Evolutionary conservation across 2,113 vertebrate species (phyloP), one percentile per base, ranked within the genome.

Genomic region (Hiodon tergisus): DNA sequence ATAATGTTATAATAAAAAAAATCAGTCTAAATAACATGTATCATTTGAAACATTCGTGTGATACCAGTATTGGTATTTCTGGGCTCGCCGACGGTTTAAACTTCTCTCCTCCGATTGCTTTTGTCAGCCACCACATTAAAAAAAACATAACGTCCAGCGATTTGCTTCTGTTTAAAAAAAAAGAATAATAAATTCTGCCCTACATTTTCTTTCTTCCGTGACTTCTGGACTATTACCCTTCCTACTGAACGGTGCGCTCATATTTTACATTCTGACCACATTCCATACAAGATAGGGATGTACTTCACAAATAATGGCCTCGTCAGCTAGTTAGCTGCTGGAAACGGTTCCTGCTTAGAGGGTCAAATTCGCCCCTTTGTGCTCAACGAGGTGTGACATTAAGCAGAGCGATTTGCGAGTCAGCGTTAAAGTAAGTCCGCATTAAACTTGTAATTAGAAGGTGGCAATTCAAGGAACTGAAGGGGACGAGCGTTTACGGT

Each of bases 401-500:
- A 73, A 10, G 47, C 69, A 63, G 60, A 52, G 50, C 14, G 52
- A 78, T 76, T 83, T 79, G 68, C 55, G 57, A 78, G 72, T 58
- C 75, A 62, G 71, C 75, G 62, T 60, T 52, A 70, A 69, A 69
- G 60, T 73, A 11, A 53, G 67, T 52, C 62, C 1, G 71, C 53
- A 55, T 14, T 55, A 47, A 66, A 69, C 78, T 77, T 72, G 14
- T 84, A 85, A 87, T 88, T 85, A 85, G 83, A 78, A 62, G 81
- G 86, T 82, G 82, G 84, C 70, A 78, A 53, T 81, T 82, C 80
- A 17, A 17, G 74, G 16, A 7, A 6, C 52, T 68, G 47, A 51
- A 31, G 14, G 31, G 16, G 74, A 60, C 16, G 13, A 50, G 55
- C 74, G 57, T 67, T 54, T 17, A 51, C 16, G 48, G 51, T 14